phyloP scores from a whole-genome alignment of 2,888 invertebrate genomes.

The Dorcus parallelipipedus region DNA sequence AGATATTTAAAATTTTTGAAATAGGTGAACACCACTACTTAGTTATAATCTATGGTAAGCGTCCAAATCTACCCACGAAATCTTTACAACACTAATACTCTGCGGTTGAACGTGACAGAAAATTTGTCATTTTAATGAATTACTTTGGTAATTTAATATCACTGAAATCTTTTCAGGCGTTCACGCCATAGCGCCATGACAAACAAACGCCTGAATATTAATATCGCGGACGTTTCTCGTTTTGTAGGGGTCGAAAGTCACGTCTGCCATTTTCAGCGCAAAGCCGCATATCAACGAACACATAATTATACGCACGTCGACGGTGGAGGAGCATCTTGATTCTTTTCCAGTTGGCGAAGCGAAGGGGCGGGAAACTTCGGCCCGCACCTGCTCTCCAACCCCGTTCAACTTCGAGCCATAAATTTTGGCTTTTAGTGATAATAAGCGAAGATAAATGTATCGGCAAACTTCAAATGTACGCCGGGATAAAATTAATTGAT shows the following conservation, averaged over 20 bases:
- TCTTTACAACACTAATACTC: too few relatives aligned
- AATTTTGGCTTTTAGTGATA: not conserved
- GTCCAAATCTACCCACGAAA: too few relatives aligned
- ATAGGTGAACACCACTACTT: too few relatives aligned
- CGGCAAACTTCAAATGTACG: not conserved
- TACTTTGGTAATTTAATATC: too few relatives aligned
- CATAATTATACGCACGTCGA: not conserved
- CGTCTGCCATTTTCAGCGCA: not conserved
- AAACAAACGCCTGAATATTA: not conserved
- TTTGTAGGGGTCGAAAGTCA: not conserved
- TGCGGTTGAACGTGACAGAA: too few relatives aligned
- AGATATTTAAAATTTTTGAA: too few relatives aligned
- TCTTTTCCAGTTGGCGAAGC: not conserved
- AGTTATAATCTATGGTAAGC: too few relatives aligned
- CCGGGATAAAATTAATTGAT: too few relatives aligned
- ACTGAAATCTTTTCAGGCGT: too few relatives aligned
- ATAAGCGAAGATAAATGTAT: not conserved
- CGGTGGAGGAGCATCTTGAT: not conserved
- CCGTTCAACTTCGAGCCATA: not conserved
- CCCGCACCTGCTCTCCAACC: not conserved
- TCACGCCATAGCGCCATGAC: too few relatives aligned
- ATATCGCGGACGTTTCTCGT: not conserved
- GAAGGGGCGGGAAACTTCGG: not conserved
- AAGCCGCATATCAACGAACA: not conserved
- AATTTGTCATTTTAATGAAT: too few relatives aligned